Percentiles rank a stretch among this genome's conserved stretches.
phyloP scores from a whole-genome alignment of 92 coral and sea anemone genomes.

The Parazoanthus swiftii region DNA sequence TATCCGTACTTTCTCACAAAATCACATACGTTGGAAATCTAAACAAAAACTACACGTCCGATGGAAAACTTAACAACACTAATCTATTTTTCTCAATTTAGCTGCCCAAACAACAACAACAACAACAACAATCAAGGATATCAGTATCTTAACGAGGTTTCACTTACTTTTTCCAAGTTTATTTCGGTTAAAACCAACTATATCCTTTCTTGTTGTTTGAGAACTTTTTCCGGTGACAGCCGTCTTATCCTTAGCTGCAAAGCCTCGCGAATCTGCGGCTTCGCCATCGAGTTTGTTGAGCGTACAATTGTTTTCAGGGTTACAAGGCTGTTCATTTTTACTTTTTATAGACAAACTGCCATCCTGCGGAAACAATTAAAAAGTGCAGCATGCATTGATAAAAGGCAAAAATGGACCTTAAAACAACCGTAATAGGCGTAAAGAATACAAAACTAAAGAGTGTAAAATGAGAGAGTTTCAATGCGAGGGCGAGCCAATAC shows the following conservation, averaged over 20 bases:
- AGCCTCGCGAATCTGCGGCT: background rate
- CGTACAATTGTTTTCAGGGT: background rate
- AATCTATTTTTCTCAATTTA: background rate
- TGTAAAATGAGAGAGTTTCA: no score
- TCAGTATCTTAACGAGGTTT: background rate
- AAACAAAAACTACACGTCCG: no score
- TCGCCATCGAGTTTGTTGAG: background rate
- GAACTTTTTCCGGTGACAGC: background rate
- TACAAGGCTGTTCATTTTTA: background rate
- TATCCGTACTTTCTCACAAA: background rate
- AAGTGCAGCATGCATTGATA: background rate
- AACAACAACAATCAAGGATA: no score
- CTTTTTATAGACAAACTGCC: background rate
- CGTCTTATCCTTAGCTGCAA: background rate
- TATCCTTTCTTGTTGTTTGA: slow-evolving; percentile 1
- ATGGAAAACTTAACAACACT: background rate
- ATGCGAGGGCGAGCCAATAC: no score
- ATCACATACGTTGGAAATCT: no score
- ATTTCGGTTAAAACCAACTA: background rate
- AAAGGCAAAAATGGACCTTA: background rate
- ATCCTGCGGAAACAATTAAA: background rate
- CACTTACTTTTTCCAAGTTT: slow-evolving; percentile 33
- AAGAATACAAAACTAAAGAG: no score
- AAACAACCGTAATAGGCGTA: no score
- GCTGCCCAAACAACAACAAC: background rate